A percentile compares a stretch with the other conserved stretches of the same genome.
Conservation (phyloP, 2,797 vertebrate genomes). For the Morus bassanus region DNA sequence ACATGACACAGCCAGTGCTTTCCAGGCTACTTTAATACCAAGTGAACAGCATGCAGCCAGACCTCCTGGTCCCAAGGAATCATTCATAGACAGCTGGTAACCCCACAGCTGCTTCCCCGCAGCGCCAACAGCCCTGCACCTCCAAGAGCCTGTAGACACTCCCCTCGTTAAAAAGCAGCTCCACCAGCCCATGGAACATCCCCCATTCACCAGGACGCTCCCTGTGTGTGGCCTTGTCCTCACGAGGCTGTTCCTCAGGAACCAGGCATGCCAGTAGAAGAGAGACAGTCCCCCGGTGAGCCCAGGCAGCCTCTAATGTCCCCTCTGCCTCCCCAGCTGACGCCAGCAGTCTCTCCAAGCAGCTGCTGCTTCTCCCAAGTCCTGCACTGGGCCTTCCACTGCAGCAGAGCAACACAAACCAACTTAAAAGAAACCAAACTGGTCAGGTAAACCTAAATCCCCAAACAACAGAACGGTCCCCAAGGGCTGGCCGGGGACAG, state of each 20-base stretch:
- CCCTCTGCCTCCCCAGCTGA: background rate
- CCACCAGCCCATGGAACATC: accelerated
- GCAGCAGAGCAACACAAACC: background rate
- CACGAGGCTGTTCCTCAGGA: background rate
- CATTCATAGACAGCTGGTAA: background rate
- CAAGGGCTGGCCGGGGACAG: accelerated
- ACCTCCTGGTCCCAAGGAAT: background rate
- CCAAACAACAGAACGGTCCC: background rate
- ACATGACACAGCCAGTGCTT: accelerated
- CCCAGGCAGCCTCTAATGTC: background rate
- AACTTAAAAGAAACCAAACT: background rate
- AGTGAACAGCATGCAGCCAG: accelerated
- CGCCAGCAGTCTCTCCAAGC: background rate
- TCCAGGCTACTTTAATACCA: background rate
- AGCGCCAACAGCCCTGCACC: background rate
- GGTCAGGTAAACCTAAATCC: background rate
- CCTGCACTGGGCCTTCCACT: background rate
- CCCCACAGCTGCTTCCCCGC: background rate
- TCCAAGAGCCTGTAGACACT: background rate
- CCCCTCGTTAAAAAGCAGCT: background rate
- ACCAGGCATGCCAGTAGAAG: background rate
- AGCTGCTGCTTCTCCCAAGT: background rate
- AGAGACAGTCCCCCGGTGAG: accelerated
- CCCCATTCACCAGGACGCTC: background rate
- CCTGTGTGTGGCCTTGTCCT: background rate